Evolutionary conservation across 2,797 vertebrate species (phyloP), one percentile per base, ranked within the genome.

Genomic region (Lophura swinhoii): DNA sequence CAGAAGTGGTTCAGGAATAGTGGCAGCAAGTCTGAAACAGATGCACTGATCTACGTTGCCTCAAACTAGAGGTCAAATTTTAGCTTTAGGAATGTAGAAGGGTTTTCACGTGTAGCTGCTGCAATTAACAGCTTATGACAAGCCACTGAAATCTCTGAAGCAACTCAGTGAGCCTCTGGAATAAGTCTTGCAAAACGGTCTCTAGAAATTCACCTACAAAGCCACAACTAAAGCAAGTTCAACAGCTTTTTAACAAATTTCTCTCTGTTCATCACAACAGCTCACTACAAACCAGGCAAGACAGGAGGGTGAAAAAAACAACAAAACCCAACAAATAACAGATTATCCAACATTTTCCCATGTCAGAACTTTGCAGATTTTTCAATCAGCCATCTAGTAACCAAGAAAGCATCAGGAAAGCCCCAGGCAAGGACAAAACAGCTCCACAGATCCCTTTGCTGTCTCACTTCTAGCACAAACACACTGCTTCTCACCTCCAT

Each of bases 201-300:
- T 14, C 7, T 49, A 92, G 80, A 88, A 91, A 84, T 76, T 48
- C 88, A 88, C 71, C 83, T 79, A 72, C 88, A 87, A 15, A 39
- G 87, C 69, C 23, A 2, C 10, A 84, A 64, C 29, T 72, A 41
- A 73, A 78, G 59, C 55, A 55, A 41, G 49, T 71, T 46, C 56
- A 43, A 58, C 7, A 41, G 35, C 33, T 78, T 69, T 35, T 39
- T 5, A 48, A 84, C 51, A n/a, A 43, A 16, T 43, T 91, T 91
- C 29, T 77, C 66, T 37, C 90, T 72, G 49, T 9, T 75, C 74
- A 88, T 53, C 79, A 43, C 24, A 89, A 70, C 55, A 85, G 39
- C 78, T 73, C 83, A 7, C 80, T 76, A 29, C 3, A 53, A 88
- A 43, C 20, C 18, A 49, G 46, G 2, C 26, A 78, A 63, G 63